phyloP scores from a whole-genome alignment of 2,888 invertebrate species.

The Xanthorhoe designata region DNA sequence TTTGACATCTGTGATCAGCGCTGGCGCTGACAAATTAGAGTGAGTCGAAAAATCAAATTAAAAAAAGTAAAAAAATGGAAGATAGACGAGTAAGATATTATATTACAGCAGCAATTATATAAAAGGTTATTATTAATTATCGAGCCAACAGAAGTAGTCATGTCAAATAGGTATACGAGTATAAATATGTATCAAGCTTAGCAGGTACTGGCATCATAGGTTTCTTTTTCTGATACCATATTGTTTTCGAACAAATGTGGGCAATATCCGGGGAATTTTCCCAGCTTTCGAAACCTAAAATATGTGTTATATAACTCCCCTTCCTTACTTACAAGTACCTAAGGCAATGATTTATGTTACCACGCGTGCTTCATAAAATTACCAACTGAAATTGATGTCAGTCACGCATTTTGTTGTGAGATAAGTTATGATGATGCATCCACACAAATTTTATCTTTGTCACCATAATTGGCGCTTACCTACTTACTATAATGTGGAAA shows the following conservation, averaged over 20 bases:
- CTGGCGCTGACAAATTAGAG: constrained; percentile 81
- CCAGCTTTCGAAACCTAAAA: constrained; percentile 33
- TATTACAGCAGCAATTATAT: no score
- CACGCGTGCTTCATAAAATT: constrained; percentile 20
- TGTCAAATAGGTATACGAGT: no score
- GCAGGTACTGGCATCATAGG: no score
- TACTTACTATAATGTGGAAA: no score
- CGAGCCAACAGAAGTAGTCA: no score
- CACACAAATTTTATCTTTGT: not conserved
- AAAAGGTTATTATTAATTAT: no score
- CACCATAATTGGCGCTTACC: no score
- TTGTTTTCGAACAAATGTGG: not conserved
- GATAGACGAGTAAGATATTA: not conserved
- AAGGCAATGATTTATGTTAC: constrained; percentile 11
- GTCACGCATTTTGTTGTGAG: constrained; percentile 19
- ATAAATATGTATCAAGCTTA: no score
- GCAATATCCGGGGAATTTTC: not conserved
- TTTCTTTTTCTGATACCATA: not conserved
- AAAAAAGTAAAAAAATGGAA: not conserved
- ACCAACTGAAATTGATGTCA: constrained; percentile 20
- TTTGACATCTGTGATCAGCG: constrained; percentile 85
- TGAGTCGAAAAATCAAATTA: constrained; percentile 60
- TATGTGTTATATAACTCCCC: constrained; percentile 16
- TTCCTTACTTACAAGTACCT: constrained; percentile 8
- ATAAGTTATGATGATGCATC: constrained; percentile 14